Conservation (phyloP, 2,888 invertebrate genomes). For the Cerastis rubricosa region DNA sequence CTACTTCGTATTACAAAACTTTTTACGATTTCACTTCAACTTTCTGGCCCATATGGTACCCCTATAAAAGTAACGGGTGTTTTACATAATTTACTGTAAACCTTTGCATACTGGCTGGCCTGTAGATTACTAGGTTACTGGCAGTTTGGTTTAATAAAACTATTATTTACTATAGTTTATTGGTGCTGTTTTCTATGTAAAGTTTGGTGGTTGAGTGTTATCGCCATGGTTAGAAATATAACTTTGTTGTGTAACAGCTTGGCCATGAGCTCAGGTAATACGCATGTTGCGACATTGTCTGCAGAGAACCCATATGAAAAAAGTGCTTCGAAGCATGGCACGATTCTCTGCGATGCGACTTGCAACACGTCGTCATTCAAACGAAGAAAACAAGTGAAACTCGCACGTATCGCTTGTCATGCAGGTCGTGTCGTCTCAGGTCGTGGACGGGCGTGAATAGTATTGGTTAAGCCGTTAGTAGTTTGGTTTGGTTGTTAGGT, state of each 20-base stretch:
- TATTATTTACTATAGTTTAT: slow-evolving; percentile 62
- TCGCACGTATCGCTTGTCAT: background rate
- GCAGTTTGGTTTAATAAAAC: slow-evolving; percentile 60
- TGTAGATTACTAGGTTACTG: slow-evolving; percentile 38
- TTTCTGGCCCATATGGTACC: slow-evolving; percentile 56
- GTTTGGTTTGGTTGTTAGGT: background rate
- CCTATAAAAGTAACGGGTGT: slow-evolving; percentile 61
- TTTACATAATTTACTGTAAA: slow-evolving; percentile 62
- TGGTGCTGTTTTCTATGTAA: slow-evolving; percentile 34
- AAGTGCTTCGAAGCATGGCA: background rate
- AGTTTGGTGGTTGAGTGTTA: slow-evolving; percentile 23
- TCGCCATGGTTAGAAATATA: background rate
- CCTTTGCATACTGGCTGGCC: slow-evolving; percentile 43
- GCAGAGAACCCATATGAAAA: background rate
- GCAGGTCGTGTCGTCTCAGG: background rate
- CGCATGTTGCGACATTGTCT: background rate
- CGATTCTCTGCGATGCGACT: background rate
- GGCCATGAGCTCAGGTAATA: background rate
- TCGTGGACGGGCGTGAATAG: background rate
- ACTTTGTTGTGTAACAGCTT: slow-evolving; percentile 23
- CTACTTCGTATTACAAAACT: slow-evolving; percentile 64
- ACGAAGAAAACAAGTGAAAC: background rate
- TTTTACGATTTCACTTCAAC: slow-evolving; percentile 65
- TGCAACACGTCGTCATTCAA: background rate
- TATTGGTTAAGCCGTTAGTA: background rate